Evolutionary conservation across 2,113 vertebrate genomes (phyloP).

Genomic region (Macaca nemestrina): DNA sequence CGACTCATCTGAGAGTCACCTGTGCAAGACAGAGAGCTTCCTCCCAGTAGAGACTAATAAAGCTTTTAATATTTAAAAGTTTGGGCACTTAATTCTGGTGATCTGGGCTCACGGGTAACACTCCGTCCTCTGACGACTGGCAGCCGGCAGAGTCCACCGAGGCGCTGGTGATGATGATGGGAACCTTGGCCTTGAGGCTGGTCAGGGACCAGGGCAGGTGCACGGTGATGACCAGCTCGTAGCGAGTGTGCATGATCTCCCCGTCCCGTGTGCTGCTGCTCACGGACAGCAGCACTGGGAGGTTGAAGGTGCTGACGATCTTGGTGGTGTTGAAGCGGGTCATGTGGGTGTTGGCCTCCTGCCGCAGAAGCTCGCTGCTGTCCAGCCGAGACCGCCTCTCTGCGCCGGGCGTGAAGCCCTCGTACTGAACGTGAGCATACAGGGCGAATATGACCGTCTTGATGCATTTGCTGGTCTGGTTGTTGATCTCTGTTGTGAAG

Average conservation of each 20-base stretch:
- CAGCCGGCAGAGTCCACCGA: fast-evolving
- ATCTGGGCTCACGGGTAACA: fast-evolving
- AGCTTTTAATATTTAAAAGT: conserved; percentile 44
- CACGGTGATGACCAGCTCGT: conserved; percentile 62
- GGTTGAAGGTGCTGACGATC: conserved; percentile 51
- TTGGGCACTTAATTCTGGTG: background rate
- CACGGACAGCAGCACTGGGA: conserved; percentile 66
- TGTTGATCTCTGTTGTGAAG: conserved; percentile 66
- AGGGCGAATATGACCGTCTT: conserved; percentile 26
- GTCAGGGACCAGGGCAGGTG: conserved; percentile 69
- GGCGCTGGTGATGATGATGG: conserved; percentile 44
- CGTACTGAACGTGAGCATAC: background rate
- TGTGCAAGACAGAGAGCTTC: background rate
- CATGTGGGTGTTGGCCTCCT: conserved; percentile 31
- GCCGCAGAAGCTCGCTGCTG: conserved; percentile 48
- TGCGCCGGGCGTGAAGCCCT: conserved; percentile 47
- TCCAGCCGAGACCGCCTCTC: conserved; percentile 10
- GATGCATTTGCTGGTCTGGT: conserved; percentile 61
- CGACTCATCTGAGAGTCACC: background rate
- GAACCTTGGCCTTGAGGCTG: conserved; percentile 44
- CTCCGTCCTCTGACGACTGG: fast-evolving
- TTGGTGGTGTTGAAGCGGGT: background rate
- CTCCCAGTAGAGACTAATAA: background rate
- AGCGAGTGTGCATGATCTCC: conserved; percentile 65
- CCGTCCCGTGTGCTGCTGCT: background rate